These are phyloP conservation scores for Anthopleura sola DNA, from an alignment of 64 coral and sea anemone species.

Conservation along the genomic window DNA sequence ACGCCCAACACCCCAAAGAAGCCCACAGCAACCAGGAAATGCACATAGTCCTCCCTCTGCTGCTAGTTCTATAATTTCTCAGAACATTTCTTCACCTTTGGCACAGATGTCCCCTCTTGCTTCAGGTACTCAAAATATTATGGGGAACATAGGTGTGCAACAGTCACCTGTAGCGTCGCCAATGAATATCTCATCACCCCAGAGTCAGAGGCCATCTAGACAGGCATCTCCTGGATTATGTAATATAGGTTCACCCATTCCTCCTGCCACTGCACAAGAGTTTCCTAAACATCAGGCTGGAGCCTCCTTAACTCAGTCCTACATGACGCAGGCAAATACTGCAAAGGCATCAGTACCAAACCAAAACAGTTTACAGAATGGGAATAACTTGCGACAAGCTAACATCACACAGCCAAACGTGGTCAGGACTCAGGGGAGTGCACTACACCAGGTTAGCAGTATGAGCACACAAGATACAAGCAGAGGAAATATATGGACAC, in stretches of 20 bases:
- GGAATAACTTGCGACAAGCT: background rate
- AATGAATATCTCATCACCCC: background rate
- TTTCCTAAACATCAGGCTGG: background rate
- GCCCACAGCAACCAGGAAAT: slow-evolving; percentile 1
- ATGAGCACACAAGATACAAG: background rate
- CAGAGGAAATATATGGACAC: slow-evolving; percentile 7
- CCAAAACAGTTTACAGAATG: background rate
- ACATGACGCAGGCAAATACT: background rate
- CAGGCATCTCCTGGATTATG: slow-evolving; percentile 9
- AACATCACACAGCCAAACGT: background rate
- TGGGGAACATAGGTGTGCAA: background rate
- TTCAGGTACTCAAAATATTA: slow-evolving; percentile 10
- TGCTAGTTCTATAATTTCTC: background rate
- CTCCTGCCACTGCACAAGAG: background rate
- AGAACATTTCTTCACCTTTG: slow-evolving; percentile 11
- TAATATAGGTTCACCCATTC: background rate
- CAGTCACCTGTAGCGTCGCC: slow-evolving; percentile 3
- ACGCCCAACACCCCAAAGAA: slow-evolving; percentile 7
- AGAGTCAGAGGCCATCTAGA: slow-evolving; percentile 17
- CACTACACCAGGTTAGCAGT: background rate
- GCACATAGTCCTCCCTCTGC: slow-evolving; percentile 8
- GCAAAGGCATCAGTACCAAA: background rate
- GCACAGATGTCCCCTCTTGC: slow-evolving; percentile 1
- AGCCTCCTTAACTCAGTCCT: background rate
- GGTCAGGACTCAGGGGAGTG: background rate